Conservation (phyloP, 2,113 vertebrate species). For the Mirounga angustirostris region DNA sequence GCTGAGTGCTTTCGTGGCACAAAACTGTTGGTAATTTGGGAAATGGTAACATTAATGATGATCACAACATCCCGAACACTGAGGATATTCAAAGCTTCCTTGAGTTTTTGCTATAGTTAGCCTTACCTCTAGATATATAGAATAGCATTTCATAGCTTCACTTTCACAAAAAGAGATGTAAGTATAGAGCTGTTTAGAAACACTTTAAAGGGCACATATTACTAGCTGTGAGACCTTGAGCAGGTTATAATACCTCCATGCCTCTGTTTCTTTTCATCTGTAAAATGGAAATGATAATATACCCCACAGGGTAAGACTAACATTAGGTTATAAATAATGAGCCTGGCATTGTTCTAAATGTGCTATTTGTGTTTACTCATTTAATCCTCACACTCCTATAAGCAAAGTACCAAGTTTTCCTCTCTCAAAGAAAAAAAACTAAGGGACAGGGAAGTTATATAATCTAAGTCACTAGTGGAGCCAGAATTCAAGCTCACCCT, state of each 20-base stretch:
- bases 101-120: not conserved
- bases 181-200: slow-evolving; percentile 4
- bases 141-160: not conserved
- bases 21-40: not conserved
- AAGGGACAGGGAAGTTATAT: not conserved
- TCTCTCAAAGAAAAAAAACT: not conserved
- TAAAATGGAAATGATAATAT: slow-evolving; percentile 58
- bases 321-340: not conserved
- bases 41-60: not conserved
- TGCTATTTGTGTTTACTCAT: not conserved
- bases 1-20: not conserved
- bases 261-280: slow-evolving; percentile 36
- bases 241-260: not conserved
- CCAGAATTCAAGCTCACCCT: not conserved
- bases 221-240: not conserved
- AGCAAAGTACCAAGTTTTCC: not conserved
- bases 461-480: not conserved
- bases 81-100: not conserved
- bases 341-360: not conserved
- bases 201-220: not conserved
- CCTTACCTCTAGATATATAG: not conserved
- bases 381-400: not conserved
- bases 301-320: not conserved
- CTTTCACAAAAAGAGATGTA: slow-evolving; percentile 42
- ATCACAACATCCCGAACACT: not conserved